Evolutionary conservation across 2,113 vertebrate genomes (phyloP), one percentile per base, ranked within the genome.

Genomic region (Syrmaticus mikado): DNA sequence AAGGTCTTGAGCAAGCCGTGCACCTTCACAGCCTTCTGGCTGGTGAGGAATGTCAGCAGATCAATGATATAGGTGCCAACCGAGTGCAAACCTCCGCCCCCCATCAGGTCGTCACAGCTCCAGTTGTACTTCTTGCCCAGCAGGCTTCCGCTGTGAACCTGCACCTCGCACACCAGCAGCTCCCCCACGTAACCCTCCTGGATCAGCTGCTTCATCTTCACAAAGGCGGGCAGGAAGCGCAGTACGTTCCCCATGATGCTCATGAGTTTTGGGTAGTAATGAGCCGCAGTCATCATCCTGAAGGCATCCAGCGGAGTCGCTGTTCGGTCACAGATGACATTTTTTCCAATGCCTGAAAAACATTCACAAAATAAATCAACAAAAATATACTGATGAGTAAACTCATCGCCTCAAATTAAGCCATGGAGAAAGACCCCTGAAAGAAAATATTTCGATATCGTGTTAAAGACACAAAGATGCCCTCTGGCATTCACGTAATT

Each of bases 31-130:
- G 99, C 99, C 55, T 98, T 99, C 96, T 98, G 99, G 85, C 98
- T 98, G 0, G 99, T 99, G 88, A 99, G 98, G 94, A 99, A 99
- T 32, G 98, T 99, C 27, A 99, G 98, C 73, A 99, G 98, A 94
- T 99, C 99, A 6, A 99, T 99, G 97, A 99, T 99, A 98, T 99
- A 99, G 95, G 98, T 99, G 89, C 99, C 99, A 8, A 99, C 99
- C 0, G 99, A 99, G 95, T 99, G 99, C 94, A 99, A 97, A 22
- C 99, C 99, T 3, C 99, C 99, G 0, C 99, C 99, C 11, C 99
- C 99, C 99, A 99, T 99, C 94, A 99, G 97, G 91, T 99, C 99
- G 4, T 99, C 99, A 0, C 99, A 99, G 97, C 99, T 99, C 99
- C 99, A 99, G 97, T 99, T 99, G 97, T 99, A 99, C 79, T 99